Conservation (phyloP, 2,888 invertebrate species). For the Tyria jacobaeae region DNA sequence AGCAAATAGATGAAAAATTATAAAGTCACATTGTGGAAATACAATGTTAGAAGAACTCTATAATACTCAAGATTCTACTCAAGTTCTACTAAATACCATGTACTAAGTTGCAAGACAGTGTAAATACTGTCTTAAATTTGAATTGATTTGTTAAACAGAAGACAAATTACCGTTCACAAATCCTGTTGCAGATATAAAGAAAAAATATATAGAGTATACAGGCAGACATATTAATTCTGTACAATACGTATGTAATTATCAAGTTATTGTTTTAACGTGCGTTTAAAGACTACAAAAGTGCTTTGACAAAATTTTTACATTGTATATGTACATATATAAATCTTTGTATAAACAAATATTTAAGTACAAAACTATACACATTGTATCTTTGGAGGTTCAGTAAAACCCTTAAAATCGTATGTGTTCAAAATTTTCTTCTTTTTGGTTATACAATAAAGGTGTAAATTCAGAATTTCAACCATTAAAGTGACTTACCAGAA, state of each 20-base stretch:
- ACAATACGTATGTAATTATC: background rate
- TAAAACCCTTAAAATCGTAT: background rate
- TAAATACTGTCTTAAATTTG: conserved; percentile 1
- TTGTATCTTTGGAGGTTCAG: background rate
- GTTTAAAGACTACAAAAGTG: background rate
- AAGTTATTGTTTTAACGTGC: background rate
- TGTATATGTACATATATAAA: background rate
- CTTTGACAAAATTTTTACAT: background rate
- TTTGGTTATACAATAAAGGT: background rate
- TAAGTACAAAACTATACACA: too few species aligned
- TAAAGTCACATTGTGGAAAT: background rate
- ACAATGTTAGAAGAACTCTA: background rate
- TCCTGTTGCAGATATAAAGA: conserved; percentile 53
- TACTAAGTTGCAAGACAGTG: background rate
- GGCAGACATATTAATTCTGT: too few species aligned
- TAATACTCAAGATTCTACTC: background rate
- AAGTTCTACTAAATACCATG: background rate
- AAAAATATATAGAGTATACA: conserved; percentile 31
- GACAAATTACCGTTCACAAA: conserved; percentile 62
- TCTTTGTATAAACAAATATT: background rate
- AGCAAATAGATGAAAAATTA: background rate
- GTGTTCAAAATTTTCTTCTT: background rate
- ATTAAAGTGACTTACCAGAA: conserved; percentile 72
- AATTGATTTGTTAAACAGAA: conserved; percentile 1
- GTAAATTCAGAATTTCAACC: background rate